Conservation (phyloP, 2,113 vertebrate species). For the Oncorhynchus tshawytscha region DNA sequence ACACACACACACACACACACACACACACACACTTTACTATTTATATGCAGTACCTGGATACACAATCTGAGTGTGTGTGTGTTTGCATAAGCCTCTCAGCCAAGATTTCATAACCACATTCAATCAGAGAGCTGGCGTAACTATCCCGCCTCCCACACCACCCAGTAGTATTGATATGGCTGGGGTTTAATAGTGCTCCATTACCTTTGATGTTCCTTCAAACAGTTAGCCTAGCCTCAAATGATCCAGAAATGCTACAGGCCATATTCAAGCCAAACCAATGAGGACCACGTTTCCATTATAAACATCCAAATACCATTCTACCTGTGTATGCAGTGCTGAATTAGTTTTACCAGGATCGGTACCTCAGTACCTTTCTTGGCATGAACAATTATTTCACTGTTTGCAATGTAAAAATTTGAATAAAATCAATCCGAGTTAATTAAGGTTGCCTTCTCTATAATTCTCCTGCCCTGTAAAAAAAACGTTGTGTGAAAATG, state of each 20-base stretch:
- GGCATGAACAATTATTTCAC: no score
- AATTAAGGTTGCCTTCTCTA: no score
- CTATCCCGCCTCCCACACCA: conserved; percentile 50
- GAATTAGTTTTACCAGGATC: no score
- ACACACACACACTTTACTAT: no score
- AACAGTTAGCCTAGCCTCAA: background rate
- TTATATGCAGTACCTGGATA: no score
- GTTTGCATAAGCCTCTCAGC: conserved; percentile 61
- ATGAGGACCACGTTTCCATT: background rate
- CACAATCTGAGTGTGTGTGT: conserved; percentile 1
- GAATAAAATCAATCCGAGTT: no score
- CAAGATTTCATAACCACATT: conserved; percentile 51
- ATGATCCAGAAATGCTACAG: background rate
- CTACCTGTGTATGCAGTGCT: no score
- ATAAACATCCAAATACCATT: background rate
- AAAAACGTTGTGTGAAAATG: no score
- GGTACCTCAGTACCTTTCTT: no score
- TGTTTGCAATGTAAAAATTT: no score
- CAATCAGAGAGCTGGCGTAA: conserved; percentile 29
- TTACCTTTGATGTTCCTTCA: background rate
- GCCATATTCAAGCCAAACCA: background rate
- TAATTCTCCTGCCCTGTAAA: no score
- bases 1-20: no score
- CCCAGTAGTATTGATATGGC: conserved; percentile 45
- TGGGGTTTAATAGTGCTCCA: conserved; percentile 1